These are phyloP conservation scores for Spodoptera litura DNA, from an alignment of 1,140 invertebrate genomes.

Conservation along the genomic window DNA sequence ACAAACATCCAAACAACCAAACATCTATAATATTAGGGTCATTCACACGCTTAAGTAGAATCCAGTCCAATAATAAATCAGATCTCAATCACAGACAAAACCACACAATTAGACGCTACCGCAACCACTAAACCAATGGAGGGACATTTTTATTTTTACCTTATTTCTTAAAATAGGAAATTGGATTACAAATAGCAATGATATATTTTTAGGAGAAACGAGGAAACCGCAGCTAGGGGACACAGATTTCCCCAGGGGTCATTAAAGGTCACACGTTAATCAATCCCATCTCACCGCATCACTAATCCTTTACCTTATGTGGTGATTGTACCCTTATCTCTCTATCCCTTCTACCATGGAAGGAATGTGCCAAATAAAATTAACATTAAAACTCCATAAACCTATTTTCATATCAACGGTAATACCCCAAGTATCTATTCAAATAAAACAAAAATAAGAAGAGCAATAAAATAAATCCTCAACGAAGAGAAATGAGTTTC, in stretches of 20 bases:
- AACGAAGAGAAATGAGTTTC: conserved; percentile 27
- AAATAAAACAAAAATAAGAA: conserved; percentile 33
- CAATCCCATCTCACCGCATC: conserved; percentile 2
- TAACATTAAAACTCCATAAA: background rate
- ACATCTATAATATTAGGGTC: no score
- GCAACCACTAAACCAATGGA: no score
- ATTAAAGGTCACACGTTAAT: conserved; percentile 6
- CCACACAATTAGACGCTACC: no score
- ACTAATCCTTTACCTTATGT: conserved; percentile 5
- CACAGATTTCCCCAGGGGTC: background rate
- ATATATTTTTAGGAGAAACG: background rate
- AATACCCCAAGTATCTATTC: background rate
- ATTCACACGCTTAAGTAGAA: no score
- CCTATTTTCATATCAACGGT: background rate
- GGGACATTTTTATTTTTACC: no score
- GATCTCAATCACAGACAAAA: no score
- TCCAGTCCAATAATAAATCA: no score
- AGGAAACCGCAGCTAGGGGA: background rate
- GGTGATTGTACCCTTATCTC: background rate
- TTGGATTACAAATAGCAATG: background rate
- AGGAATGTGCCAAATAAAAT: background rate
- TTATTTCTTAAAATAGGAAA: no score
- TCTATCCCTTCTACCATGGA: background rate
- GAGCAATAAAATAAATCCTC: conserved; percentile 28
- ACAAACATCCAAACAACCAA: no score